These are phyloP conservation scores for Phataginus tetradactyla DNA, from an alignment of 2,797 vertebrate genomes.

Conservation along the genomic window DNA sequence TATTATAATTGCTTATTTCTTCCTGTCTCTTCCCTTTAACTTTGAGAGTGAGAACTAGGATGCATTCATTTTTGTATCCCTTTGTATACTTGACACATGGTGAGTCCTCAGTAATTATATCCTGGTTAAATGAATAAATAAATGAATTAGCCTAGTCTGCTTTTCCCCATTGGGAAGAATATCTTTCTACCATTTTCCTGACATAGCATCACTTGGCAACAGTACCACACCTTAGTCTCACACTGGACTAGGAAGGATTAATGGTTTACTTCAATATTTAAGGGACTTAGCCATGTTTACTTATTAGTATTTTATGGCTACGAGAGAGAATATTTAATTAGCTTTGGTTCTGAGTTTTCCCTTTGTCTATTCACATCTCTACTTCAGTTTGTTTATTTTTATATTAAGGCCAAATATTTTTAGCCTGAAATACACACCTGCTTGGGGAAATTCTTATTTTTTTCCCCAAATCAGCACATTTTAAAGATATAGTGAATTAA, in stretches of 20 bases:
- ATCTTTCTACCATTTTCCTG: background rate
- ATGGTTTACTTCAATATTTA: background rate
- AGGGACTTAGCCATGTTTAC: background rate
- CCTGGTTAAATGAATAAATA: background rate
- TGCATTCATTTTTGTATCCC: background rate
- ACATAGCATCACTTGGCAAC: background rate
- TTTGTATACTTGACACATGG: background rate
- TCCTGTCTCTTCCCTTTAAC: background rate
- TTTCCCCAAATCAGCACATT: background rate
- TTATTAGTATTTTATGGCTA: background rate
- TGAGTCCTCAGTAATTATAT: background rate
- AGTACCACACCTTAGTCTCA: background rate
- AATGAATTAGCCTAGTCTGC: background rate
- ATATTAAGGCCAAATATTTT: background rate
- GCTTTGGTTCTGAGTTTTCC: background rate
- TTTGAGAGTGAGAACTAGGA: background rate
- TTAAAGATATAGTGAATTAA: background rate
- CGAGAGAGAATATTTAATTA: background rate
- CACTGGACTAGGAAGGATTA: background rate
- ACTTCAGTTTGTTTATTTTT: conserved; percentile 6
- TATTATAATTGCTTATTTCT: background rate
- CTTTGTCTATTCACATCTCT: background rate
- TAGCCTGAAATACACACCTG: background rate
- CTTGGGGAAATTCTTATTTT: background rate
- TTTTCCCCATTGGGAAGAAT: background rate